phyloP scores from a whole-genome alignment of 2,888 invertebrate genomes.

The Erannis defoliaria region DNA sequence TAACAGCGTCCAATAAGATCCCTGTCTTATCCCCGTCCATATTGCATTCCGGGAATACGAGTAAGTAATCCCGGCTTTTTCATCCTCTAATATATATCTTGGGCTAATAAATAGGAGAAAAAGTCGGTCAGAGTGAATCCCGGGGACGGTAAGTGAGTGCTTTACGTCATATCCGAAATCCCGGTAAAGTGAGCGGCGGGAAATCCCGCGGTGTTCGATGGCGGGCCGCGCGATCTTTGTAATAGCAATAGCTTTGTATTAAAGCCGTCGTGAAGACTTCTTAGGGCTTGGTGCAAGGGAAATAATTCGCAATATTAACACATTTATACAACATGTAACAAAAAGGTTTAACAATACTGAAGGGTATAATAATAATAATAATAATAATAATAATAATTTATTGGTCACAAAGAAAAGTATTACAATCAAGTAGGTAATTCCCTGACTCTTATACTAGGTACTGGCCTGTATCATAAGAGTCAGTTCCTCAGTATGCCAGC shows the following conservation, averaged over 20 bases:
- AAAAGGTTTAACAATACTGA: too few species aligned
- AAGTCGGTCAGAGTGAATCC: constrained; percentile 75
- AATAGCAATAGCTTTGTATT: constrained; percentile 87
- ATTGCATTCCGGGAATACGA: constrained; percentile 66
- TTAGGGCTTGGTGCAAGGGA: constrained; percentile 71
- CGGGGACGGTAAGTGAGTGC: constrained; percentile 77
- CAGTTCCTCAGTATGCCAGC: too few species aligned
- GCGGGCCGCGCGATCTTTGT: constrained; percentile 80
- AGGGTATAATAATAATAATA: too few species aligned
- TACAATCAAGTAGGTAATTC: too few species aligned
- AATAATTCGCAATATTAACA: constrained; percentile 42
- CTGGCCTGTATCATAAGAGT: too few species aligned
- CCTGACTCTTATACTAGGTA: too few species aligned
- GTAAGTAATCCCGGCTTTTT: constrained; percentile 65
- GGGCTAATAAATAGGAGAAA: constrained; percentile 83
- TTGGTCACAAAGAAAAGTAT: too few species aligned
- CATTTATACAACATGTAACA: too few species aligned
- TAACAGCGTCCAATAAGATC: constrained; percentile 62
- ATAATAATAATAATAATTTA: too few species aligned
- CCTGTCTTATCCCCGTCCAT: constrained; percentile 53
- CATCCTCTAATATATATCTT: constrained; percentile 75
- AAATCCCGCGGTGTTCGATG: constrained; percentile 83
- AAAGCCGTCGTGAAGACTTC: constrained; percentile 80
- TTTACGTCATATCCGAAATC: constrained; percentile 86
- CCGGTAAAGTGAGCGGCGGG: constrained; percentile 83